Evolutionary conservation across 2,113 vertebrate species (phyloP), one percentile per base, ranked within the genome.

Genomic region (Thunnus thynnus): DNA sequence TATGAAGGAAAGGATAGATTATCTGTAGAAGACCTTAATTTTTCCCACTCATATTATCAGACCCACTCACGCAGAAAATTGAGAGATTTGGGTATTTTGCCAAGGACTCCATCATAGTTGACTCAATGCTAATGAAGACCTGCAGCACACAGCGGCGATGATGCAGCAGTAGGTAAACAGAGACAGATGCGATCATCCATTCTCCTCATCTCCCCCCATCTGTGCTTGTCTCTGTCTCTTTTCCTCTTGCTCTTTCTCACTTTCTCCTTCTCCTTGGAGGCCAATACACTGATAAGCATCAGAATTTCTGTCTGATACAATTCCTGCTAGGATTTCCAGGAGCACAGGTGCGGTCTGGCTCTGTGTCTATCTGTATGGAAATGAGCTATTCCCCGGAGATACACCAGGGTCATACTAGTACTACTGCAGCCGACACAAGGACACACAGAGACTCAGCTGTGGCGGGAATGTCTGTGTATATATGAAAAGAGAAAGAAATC

Each of bases 361-460:
- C 66, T 41, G 32, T 61, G 70, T 55, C 85, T 87, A 88, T 93
- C 84, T 83, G 88, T 87, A 92, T 93, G 92, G 89, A 91, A 90
- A 94, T 94, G 51, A 55, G 56, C 60, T 61, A 14, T 36, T 85
- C 86, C 76, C 79, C 3, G 18, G 82, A 74, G 88, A 82, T 14
- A 69, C 9, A 22, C 22, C 3, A 22, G 64, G 84, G 85, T 85
- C 82, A 91, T 57, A 46, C 76, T 27, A 61, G 64, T 56, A 83
- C 72, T 52, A 65, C 66, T 60, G 51, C 74, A 77, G 70, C 72
- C 51, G 36, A 56, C 62, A 55, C 50, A 41, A 60, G 22, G 70
- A 81, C 52, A 74, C n/a, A 70, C 73, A 75, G 47, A 77, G 74
- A 48, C 76, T 84, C 84, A 87, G 87, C 80, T 87, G 52, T 76